Base-by-base conservation (phyloP, 2,888 invertebrate species). In the Mellilla xanthometata region DNA sequence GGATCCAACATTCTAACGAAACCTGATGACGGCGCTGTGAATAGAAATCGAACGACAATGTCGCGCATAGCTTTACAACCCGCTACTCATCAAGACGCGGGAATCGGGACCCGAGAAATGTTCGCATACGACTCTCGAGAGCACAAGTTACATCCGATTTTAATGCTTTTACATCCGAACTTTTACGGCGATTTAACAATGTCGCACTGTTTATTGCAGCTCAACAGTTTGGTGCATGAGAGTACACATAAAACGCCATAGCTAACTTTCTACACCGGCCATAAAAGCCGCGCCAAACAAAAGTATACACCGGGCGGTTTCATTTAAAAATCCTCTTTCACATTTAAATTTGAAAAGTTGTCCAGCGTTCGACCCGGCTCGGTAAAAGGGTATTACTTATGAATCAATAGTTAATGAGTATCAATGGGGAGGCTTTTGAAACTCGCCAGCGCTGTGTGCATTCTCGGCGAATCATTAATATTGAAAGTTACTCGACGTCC, bases 331-430 rank as follows among this genome's bases (percentile, higher is more conserved):
- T 65, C 60, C 71, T 63, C 74, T 73, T 77, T 76, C 71, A 69
- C 60, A 83, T 85, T 86, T 79, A 81, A 83, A 86, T 85, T 82
- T 81, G 72, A 79, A 83, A 85, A 83, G 78, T 81, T 81, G 76
- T 74, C 70, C 74, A 19, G 71, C 69, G 69, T 62, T 62, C 68
- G 68, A 64, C 60, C 71, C 60, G 68, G 57, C 63, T 73, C 75
- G 76, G 80, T 80, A 79, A 83, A 83, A 83, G 82, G 80, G 83
- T 83, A 88, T 88, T 87, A 87, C 85, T 88, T 88, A 87, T 87
- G 85, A 88, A 83, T 87, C 85, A 85, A 89, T 89, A 87, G 79
- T 82, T 86, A 87, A 88, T 87, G 86, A 87, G 84, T 83, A 86
- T 85, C 87, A 82, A 84, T 85, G 74, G 79, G 79, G 70, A 72